Evolutionary conservation across 1,140 invertebrate genomes (phyloP), one percentile per base, ranked within the genome.

Genomic region (Drosophila rufa): DNA sequence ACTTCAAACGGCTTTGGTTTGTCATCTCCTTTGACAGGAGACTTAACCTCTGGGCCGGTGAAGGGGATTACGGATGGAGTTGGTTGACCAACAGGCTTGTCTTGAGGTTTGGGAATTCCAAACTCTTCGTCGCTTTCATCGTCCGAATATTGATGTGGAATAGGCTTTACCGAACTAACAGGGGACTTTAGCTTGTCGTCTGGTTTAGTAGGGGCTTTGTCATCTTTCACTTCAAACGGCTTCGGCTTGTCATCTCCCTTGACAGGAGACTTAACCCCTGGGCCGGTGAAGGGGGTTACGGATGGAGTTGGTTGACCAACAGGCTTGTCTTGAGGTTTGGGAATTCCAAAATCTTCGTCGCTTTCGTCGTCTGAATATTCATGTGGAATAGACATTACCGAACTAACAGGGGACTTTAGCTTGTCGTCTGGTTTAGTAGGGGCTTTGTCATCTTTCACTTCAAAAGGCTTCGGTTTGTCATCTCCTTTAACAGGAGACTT

Each of bases 81-180:
- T 42, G 46, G 43, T 3, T 11, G 43, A 19, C 8, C 17, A 4
- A 45, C 17, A 19, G 17, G 3, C 17, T 45, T 19, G n/a, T 19
- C 9, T 11, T 45, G 43, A 4, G 43, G 43, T 9, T 45, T 45
- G 9, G 67, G 27, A 60, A 43, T 22, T n/a, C 4, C 46, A 14
- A 50, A 51, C 12, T 60, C 57, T 3, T 60, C 51, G 14, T 58
- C 58, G 27, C 43, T 46, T 30, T 62, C 46, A 11, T 74, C 62
- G 46, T 60, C 56, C 4, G 61, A 60, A 17, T 40, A 22, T 11
- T 58, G 11, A 4, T 27, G 5, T 27, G 6, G 5, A 27, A 27
- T 7, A 27, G 27, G 27, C 27, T 27, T 27, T 27, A 27, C 27
- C 5, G 27, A 27, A 27, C 27, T 7, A 27, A 27, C 5, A 6